phyloP scores from a whole-genome alignment of 2,888 invertebrate genomes.

The Caenorhabditis macrosperma region DNA sequence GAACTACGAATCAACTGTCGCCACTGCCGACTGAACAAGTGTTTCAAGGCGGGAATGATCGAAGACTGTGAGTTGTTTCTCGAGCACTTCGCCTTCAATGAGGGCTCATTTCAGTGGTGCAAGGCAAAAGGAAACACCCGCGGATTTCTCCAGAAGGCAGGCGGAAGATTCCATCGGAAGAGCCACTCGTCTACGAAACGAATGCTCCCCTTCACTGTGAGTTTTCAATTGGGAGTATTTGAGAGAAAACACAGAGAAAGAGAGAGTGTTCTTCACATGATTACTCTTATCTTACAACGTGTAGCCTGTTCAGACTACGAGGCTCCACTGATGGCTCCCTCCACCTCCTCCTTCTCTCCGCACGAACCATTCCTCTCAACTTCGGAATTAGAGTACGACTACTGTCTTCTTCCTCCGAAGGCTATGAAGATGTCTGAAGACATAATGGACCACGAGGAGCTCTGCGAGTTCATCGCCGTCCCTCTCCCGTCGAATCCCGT shows the following conservation, averaged over 20 bases:
- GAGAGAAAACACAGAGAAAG: not conserved
- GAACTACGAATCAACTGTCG: conserved; percentile 44
- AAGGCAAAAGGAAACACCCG: conserved; percentile 21
- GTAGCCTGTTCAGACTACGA: conserved; percentile 26
- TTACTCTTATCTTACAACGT: not conserved
- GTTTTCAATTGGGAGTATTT: not conserved
- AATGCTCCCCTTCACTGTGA: conserved; percentile 2
- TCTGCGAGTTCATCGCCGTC: conserved; percentile 39
- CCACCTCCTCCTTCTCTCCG: not conserved
- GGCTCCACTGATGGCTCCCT: not conserved
- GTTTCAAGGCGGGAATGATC: conserved; percentile 44
- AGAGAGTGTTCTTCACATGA: not conserved
- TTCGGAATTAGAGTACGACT: conserved; percentile 10
- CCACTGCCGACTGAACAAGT: conserved; percentile 42
- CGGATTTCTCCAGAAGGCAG: not conserved
- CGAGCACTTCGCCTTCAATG: not conserved
- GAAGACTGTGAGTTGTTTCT: conserved; percentile 46
- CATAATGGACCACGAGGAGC: conserved; percentile 40
- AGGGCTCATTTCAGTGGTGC: conserved; percentile 41
- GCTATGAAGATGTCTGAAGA: not conserved
- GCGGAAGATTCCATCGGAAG: not conserved
- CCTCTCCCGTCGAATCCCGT: not conserved
- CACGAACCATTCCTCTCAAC: not conserved
- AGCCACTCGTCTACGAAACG: not conserved
- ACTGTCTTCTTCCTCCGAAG: conserved; percentile 1